Base-by-base conservation (phyloP, 2,797 vertebrate species). In the Falco berigora region DNA sequence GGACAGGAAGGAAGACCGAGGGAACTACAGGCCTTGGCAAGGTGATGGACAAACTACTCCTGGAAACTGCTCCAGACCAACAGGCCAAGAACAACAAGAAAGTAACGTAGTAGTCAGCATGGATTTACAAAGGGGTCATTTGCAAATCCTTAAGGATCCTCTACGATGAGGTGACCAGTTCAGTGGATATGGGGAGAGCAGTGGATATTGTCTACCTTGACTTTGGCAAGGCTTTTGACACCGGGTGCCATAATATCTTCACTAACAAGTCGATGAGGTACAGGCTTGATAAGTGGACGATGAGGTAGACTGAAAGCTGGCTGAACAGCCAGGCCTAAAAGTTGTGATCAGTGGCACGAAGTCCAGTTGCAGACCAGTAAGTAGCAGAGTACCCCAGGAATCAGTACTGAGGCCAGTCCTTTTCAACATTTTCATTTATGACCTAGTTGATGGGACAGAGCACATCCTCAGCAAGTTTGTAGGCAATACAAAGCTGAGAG, bases 1-100 rank as follows among this genome's bases (percentile, higher is more conserved):
- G 30, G 19, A 27, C 36, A 44, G 34, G 42, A 79, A 28, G 9
- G 32, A 34, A 8, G 4, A 76, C 14, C 2, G 0, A 0, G 13
- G 12, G 17, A 81, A 55, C 58, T 93, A 17, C 4, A 77, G 5
- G 40, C 22, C 22, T 17, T 40, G 17, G 14, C n/a, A 82, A 88
- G 1, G 10, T n/a, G 14, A 74, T 7, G 22, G 14, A 78, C 9
- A 23, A 24, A 16, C 38, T 27, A 21, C 38, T 82, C 40, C 18
- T 44, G n/a, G 64, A 94, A 88, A 58, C 8, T 5, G 34, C 16
- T 75, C 53, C 44, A 88, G 38, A 62, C 19, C 42, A 58, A 20
- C 44, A 88, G 38, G 56, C 19, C 42, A 58, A 20, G 13, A 49
- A 52, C 19, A 12, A 23, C 25, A 75, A 67, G 56, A 59, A 71